A percentile compares a stretch with the other conserved stretches of the same genome.
phyloP scores from a whole-genome alignment of 2,888 invertebrate genomes.

The Maniola hyperantus region DNA sequence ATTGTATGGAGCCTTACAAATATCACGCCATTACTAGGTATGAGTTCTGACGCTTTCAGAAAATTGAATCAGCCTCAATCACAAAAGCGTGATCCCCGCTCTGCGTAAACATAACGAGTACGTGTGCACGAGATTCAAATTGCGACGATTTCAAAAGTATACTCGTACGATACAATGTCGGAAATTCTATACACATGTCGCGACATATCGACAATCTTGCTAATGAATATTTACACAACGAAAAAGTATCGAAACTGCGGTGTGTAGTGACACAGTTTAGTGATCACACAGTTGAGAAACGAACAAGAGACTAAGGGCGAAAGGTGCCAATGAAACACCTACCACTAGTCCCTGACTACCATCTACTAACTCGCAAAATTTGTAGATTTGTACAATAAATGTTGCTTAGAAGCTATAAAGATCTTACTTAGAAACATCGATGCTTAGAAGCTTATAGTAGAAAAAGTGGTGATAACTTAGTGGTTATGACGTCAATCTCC shows the following conservation, averaged over 20 bases:
- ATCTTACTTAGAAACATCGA: too few relatives aligned
- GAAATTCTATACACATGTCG: constrained; percentile 6
- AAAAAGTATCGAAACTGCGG: constrained; percentile 21
- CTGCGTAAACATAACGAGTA: constrained; percentile 6
- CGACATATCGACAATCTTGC: constrained; percentile 19
- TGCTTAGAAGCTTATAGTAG: too few relatives aligned
- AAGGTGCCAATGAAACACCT: too few relatives aligned
- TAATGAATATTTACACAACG: constrained; percentile 23
- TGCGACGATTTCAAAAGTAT: constrained; percentile 16
- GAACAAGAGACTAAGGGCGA: background rate
- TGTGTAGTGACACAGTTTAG: background rate
- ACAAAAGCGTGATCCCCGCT: constrained; percentile 18
- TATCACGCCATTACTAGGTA: background rate
- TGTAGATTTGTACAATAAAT: too few relatives aligned
- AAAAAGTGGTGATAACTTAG: too few relatives aligned
- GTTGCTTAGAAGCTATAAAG: too few relatives aligned
- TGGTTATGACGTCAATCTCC: too few relatives aligned
- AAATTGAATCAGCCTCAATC: constrained; percentile 16
- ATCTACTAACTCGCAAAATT: too few relatives aligned
- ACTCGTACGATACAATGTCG: constrained; percentile 1
- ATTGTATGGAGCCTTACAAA: constrained; percentile 5
- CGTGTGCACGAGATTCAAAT: constrained; percentile 3
- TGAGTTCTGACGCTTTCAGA: constrained; percentile 13
- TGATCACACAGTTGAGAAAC: background rate
- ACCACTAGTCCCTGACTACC: too few relatives aligned